Base-by-base conservation (phyloP, 2,113 vertebrate genomes). In the Hyaena hyaena region DNA sequence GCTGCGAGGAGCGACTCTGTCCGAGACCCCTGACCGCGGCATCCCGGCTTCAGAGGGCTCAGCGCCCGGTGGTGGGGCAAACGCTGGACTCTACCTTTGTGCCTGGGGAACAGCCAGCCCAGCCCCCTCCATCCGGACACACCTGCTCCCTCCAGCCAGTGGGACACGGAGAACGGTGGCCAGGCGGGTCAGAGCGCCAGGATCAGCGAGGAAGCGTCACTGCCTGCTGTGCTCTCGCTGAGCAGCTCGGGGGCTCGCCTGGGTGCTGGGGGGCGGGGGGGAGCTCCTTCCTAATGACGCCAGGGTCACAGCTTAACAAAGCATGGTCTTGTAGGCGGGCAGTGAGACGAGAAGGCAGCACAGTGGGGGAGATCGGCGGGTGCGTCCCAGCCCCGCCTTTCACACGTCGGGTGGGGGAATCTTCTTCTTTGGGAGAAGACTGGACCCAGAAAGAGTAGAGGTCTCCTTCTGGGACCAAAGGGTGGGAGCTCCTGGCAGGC, bases 11-110 rank as follows among this genome's bases (percentile, higher is more conserved):
- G 8, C 0, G 4, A 26, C 8, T 26, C 81, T 1, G 19, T 14
- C 11, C 50, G 43, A 5, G 1, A 15, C 16, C 65, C 31, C 58
- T 2, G 11, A 10, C 0, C 2, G 21, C 28, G 28, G 33, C 53
- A 35, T 6, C 26, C 21, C 39, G 28, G 35, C 12, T 55, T 83
- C 50, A 0, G 79, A 66, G 24, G 2, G 9, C 68, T 26, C 7
- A 12, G 58, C 0, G 3, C 10, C 87, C 7, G 1, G 5, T 0
- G 31, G 5, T 0, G 31, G 9, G 1, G 8, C 26, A 24, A 4
- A 10, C 12, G 14, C 58, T 1, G 3, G 31, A 9, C 33, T 35
- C 77, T 2, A 7, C 31, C 3, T 45, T 4, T 6, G 0, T 31
- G 0, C 11, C 19, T 0, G 19, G 61, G 24, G 8, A 26, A 19